Conservation (phyloP, 2,888 invertebrate species). For the Coleophora flavipennella region DNA sequence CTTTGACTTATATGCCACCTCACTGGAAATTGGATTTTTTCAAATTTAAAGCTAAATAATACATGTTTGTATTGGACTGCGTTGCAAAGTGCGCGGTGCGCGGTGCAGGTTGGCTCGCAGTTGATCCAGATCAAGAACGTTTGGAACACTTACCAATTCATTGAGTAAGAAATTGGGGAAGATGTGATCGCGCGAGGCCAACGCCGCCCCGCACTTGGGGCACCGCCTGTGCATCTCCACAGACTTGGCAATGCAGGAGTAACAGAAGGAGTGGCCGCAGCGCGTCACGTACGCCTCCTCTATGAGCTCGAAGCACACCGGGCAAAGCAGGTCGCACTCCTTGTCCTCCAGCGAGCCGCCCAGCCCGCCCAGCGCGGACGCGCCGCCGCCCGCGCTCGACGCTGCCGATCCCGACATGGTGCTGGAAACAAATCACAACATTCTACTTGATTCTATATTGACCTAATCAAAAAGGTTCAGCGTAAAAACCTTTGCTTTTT, state of each 20-base stretch:
- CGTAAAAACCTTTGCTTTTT: too few species aligned
- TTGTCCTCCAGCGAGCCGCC: slow-evolving; percentile 78
- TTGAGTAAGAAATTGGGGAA: slow-evolving; percentile 91
- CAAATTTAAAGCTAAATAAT: too few species aligned
- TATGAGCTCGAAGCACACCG: slow-evolving; percentile 91
- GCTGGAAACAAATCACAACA: too few species aligned
- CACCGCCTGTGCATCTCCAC: slow-evolving; percentile 87
- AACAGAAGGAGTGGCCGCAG: slow-evolving; percentile 95
- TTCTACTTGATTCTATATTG: too few species aligned
- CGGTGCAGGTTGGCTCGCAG: too few species aligned
- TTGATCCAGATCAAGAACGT: too few species aligned
- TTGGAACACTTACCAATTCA: slow-evolving; percentile 78
- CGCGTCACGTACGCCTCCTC: slow-evolving; percentile 92
- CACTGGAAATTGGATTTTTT: too few species aligned
- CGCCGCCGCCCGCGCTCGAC: slow-evolving; percentile 29
- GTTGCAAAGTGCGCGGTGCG: too few species aligned
- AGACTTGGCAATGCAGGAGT: slow-evolving; percentile 88
- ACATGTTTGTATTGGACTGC: too few species aligned
- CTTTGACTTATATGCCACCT: too few species aligned
- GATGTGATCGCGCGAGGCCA: slow-evolving; percentile 80
- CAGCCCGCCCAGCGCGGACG: slow-evolving; percentile 72
- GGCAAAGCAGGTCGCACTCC: slow-evolving; percentile 76
- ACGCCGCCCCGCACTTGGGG: slow-evolving; percentile 85
- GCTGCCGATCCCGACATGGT: slow-evolving; percentile 54
- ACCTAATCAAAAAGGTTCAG: too few species aligned